A percentile compares a stretch with the other conserved stretches of the same genome.
phyloP scores from a whole-genome alignment of 2,797 vertebrate species.

The Spea hammondii region DNA sequence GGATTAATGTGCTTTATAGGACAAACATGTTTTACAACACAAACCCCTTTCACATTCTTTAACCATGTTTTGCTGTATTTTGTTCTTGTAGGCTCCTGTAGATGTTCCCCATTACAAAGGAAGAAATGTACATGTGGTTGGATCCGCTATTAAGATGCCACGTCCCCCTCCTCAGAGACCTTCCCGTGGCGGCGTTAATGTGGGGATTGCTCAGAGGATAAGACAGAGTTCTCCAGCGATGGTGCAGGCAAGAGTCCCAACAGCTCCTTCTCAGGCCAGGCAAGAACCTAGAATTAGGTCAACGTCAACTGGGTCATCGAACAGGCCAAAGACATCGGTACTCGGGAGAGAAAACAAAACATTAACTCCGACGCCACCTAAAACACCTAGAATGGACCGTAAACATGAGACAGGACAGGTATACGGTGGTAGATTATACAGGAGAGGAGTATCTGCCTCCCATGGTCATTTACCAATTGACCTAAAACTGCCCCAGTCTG shows the following conservation, averaged over 20 bases:
- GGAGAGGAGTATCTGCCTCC: neutral
- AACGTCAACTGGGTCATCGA: conserved; percentile 13
- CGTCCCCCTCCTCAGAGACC: conserved; percentile 18
- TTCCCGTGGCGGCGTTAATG: conserved; percentile 10
- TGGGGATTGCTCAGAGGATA: neutral
- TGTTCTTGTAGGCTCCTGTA: conserved; percentile 69
- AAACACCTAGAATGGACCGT: neutral
- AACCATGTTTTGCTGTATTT: too few relatives aligned
- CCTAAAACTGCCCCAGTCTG: conserved; percentile 25
- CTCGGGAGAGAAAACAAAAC: too few relatives aligned
- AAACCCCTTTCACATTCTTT: too few relatives aligned
- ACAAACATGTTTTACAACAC: too few relatives aligned
- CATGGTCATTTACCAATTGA: neutral
- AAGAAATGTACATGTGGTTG: conserved; percentile 79
- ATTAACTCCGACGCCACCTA: conserved; percentile 6
- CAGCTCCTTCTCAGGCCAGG: rapidly evolving
- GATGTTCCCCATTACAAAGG: conserved; percentile 75
- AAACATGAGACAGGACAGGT: neutral
- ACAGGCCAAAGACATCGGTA: conserved; percentile 41
- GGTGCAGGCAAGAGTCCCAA: conserved; percentile 16
- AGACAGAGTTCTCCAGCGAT: conserved; percentile 33
- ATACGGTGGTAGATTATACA: neutral
- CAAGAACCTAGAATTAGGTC: neutral
- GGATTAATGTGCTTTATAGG: too few relatives aligned
- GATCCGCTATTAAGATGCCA: conserved; percentile 70